Percentiles rank a stretch among this genome's conserved stretches.
Evolutionary conservation across 2,113 vertebrate species (phyloP).

Genomic region (Procapra przewalskii): DNA sequence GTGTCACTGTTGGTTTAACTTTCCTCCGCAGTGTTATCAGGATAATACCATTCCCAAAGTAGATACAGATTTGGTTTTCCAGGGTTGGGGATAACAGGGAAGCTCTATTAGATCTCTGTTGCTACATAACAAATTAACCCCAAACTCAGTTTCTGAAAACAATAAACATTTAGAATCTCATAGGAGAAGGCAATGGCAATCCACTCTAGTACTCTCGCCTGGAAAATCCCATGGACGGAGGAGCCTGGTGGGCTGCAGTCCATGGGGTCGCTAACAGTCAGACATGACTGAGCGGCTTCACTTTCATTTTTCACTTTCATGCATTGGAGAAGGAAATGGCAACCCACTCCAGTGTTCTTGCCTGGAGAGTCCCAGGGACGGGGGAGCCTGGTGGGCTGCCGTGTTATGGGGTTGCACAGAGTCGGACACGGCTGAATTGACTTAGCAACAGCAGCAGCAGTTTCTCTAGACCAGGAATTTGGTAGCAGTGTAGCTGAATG

Average conservation of each 20-base stretch:
- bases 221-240: neutral
- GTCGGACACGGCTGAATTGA: fast-evolving
- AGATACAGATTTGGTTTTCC: conserved; percentile 53
- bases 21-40: conserved; percentile 53
- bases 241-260: neutral
- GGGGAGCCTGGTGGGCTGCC: neutral
- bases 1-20: conserved; percentile 45
- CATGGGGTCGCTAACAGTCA: fast-evolving
- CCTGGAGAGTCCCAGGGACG: neutral
- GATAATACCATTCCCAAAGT: conserved; percentile 55
- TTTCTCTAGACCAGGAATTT: neutral
- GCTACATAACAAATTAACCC: neutral
- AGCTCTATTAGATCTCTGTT: neutral
- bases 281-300: neutral
- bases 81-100: conserved; percentile 30
- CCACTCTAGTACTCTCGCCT: neutral
- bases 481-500: neutral
- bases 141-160: neutral
- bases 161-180: neutral
- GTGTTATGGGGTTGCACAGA: neutral
- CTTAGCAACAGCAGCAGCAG: neutral
- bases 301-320: neutral
- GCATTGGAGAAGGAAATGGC: neutral
- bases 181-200: neutral
- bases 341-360: neutral